phyloP scores from a whole-genome alignment of 1,140 invertebrate species.

The Platyscapa corneri region DNA sequence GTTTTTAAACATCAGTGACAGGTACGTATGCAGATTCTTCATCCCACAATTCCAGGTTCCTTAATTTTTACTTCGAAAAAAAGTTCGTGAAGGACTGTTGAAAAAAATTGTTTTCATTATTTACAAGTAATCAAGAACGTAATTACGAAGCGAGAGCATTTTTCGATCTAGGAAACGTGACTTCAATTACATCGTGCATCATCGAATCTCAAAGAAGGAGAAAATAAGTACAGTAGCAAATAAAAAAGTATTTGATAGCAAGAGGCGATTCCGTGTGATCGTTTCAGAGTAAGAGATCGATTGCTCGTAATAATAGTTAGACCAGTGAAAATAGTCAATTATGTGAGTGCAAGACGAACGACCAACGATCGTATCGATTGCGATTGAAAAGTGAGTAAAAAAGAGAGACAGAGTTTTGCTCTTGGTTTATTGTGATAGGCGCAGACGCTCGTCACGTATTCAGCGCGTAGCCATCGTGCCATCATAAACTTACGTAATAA shows the following conservation, averaged over 20 bases:
- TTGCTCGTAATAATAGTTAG: constrained; percentile 45
- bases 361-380: constrained; percentile 30
- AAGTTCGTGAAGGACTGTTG: neutral
- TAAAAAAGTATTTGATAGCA: constrained; percentile 2
- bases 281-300: constrained; percentile 12
- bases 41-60: no score
- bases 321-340: constrained; percentile 50
- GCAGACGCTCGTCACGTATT: no score
- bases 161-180: constrained; percentile 20
- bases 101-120: constrained; percentile 7
- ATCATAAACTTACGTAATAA: neutral
- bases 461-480: no score
- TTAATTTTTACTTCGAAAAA: neutral
- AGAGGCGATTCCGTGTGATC: constrained; percentile 10
- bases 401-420: neutral
- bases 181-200: constrained; percentile 35
- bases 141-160: constrained; percentile 8
- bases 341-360: constrained; percentile 42
- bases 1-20: no score
- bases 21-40: no score
- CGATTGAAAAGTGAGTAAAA: neutral
- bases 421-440: neutral
- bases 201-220: constrained; percentile 14
- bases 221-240: constrained; percentile 16
- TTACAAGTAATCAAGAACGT: constrained; percentile 26